Percentiles rank a stretch among this genome's conserved stretches.
phyloP scores from a whole-genome alignment of 2,888 invertebrate species.

The Drosophila setosimentum region DNA sequence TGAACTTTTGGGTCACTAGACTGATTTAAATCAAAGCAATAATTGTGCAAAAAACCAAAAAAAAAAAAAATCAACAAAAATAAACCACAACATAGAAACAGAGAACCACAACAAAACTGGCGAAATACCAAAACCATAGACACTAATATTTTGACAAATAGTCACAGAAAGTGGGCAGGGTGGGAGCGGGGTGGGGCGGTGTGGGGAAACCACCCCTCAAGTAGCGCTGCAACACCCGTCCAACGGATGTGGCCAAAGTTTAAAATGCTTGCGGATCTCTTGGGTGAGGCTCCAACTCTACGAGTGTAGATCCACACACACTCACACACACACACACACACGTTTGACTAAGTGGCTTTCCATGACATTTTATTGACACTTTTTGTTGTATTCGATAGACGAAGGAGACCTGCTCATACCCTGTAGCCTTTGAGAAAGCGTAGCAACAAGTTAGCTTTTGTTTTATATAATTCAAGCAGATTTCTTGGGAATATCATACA shows the following conservation, averaged over 20 bases:
- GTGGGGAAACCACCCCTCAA: conserved; percentile 11
- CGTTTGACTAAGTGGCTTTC: conserved; percentile 68
- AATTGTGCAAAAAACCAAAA: conserved; percentile 67
- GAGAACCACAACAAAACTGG: conserved; percentile 46
- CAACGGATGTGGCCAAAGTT: conserved; percentile 68
- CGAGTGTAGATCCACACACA: conserved; percentile 4
- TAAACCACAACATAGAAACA: conserved; percentile 9
- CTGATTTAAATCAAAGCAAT: conserved; percentile 83
- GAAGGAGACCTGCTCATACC: conserved; percentile 63
- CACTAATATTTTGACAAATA: conserved; percentile 73
- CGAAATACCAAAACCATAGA: conserved; percentile 51
- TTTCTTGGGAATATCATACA: not conserved
- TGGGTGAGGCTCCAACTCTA: conserved; percentile 58
- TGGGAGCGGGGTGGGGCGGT: not conserved
- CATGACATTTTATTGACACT: conserved; percentile 79
- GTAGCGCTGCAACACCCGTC: conserved; percentile 15
- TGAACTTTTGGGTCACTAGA: conserved; percentile 84
- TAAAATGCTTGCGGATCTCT: conserved; percentile 46
- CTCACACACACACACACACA: not conserved
- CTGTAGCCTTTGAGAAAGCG: not conserved
- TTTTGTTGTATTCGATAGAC: conserved; percentile 7
- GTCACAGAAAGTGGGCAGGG: not conserved
- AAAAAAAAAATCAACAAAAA: not conserved
- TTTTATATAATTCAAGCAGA: not conserved
- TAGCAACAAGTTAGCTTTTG: not conserved